Conservation (phyloP, 2,113 vertebrate species). For the Actenoides lindsayi region DNA sequence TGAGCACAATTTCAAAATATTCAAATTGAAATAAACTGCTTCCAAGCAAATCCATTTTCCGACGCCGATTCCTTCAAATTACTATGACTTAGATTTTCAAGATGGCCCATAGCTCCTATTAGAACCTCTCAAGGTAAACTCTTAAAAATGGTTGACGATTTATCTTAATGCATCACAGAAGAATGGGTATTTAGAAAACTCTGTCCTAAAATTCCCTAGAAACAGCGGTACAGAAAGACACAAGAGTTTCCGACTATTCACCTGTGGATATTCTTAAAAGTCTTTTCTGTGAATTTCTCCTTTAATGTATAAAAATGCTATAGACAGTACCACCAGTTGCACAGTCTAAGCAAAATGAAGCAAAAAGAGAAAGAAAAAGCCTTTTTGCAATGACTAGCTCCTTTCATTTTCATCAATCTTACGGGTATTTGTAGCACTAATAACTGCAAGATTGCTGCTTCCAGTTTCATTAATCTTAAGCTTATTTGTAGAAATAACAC, state of each 20-base stretch:
- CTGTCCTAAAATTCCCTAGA: background rate
- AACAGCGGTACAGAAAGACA: background rate
- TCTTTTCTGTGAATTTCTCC: background rate
- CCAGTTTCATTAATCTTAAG: background rate
- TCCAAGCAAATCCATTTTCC: conserved; percentile 34
- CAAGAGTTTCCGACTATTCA: background rate
- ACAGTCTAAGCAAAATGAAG: background rate
- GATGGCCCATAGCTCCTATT: background rate
- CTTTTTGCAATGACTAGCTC: background rate
- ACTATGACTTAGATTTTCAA: background rate
- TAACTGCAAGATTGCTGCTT: background rate
- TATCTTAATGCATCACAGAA: background rate
- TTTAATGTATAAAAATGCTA: background rate
- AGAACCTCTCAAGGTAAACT: background rate
- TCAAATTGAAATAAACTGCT: conserved; percentile 42
- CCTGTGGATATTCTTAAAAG: conserved; percentile 22
- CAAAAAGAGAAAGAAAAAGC: background rate
- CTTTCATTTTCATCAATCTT: background rate
- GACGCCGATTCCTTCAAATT: background rate
- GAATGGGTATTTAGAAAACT: background rate
- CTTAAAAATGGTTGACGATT: background rate
- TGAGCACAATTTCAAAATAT: conserved; percentile 10
- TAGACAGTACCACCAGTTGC: background rate
- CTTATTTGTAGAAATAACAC: background rate
- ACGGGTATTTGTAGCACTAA: background rate